Percentiles rank a stretch among this genome's conserved stretches.
Conservation (phyloP, 2,888 invertebrate species). For the Tridacna crocea region DNA sequence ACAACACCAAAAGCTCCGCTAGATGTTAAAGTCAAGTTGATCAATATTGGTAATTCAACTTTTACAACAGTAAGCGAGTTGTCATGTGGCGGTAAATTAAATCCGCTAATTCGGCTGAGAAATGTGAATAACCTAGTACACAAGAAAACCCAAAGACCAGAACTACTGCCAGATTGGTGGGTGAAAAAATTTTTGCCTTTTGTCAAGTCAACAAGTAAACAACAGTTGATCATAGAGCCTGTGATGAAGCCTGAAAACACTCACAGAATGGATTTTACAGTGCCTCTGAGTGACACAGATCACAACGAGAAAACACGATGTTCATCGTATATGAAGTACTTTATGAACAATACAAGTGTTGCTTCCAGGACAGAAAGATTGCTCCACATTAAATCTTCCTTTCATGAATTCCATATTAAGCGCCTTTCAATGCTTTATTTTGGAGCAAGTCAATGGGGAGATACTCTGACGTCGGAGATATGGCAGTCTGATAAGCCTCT, state of each 20-base stretch:
- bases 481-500: conserved; percentile 69
- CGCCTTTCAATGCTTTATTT: conserved; percentile 69
- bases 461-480: conserved; percentile 64
- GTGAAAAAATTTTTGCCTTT: conserved; percentile 59
- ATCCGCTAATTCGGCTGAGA: conserved; percentile 69
- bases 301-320: conserved; percentile 67
- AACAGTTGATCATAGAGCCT: conserved; percentile 48
- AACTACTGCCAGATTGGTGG: conserved; percentile 75
- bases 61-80: conserved; percentile 69
- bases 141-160: conserved; percentile 56
- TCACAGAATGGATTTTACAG: conserved; percentile 59
- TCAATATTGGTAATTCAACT: conserved; percentile 71
- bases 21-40: conserved; percentile 69
- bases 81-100: conserved; percentile 68
- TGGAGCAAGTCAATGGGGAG: conserved; percentile 70
- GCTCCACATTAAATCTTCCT: conserved; percentile 64
- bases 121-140: conserved; percentile 71
- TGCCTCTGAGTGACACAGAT: conserved; percentile 72
- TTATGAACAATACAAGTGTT: conserved; percentile 72
- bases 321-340: conserved; percentile 72
- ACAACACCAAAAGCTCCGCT: conserved; percentile 78
- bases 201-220: conserved; percentile 16
- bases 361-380: conserved; percentile 65
- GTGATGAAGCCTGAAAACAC: conserved; percentile 44
- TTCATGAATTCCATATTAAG: conserved; percentile 70